Percentiles rank a stretch among this genome's conserved stretches.
Conservation (phyloP, 1,140 invertebrate species). For the Bombus superbus region DNA sequence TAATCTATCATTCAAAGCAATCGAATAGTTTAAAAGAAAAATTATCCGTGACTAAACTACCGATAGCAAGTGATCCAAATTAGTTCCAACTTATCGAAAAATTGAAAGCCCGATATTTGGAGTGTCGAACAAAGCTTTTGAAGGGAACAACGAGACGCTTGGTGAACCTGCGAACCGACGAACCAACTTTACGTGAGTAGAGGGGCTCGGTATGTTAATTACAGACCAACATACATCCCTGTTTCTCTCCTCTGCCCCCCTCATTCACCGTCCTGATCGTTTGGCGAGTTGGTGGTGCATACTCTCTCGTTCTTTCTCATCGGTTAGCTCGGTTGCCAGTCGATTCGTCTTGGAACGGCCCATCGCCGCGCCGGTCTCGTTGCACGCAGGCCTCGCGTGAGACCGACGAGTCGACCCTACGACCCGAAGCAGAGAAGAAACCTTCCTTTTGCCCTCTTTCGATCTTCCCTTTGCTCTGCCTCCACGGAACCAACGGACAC, state of each 20-base stretch:
- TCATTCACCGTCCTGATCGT: constrained; percentile 39
- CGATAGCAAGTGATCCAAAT: background rate
- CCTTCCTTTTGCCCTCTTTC: constrained; percentile 68
- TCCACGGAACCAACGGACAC: constrained; percentile 8
- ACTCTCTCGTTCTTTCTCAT: constrained; percentile 51
- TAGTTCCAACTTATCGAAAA: background rate
- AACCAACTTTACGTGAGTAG: constrained; percentile 56
- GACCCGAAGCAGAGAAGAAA: constrained; percentile 71
- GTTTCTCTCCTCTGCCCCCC: constrained; percentile 50
- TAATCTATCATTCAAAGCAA: background rate
- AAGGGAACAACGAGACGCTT: constrained; percentile 54
- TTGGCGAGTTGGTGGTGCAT: constrained; percentile 29
- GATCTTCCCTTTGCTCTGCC: constrained; percentile 47
- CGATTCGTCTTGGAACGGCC: constrained; percentile 67
- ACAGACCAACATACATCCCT: constrained; percentile 76
- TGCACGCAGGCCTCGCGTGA: constrained; percentile 71
- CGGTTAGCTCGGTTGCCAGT: constrained; percentile 66
- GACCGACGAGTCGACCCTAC: constrained; percentile 72
- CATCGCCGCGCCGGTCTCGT: constrained; percentile 58
- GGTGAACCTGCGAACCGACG: constrained; percentile 63
- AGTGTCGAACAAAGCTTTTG: constrained; percentile 6
- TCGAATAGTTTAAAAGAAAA: background rate
- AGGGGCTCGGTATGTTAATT: constrained; percentile 82
- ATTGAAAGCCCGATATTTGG: background rate
- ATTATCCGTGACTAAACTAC: background rate